Evolutionary conservation across 37 sponge, comb jelly and placozoan genomes (phyloP).

Genomic region (Spongia lamella): DNA sequence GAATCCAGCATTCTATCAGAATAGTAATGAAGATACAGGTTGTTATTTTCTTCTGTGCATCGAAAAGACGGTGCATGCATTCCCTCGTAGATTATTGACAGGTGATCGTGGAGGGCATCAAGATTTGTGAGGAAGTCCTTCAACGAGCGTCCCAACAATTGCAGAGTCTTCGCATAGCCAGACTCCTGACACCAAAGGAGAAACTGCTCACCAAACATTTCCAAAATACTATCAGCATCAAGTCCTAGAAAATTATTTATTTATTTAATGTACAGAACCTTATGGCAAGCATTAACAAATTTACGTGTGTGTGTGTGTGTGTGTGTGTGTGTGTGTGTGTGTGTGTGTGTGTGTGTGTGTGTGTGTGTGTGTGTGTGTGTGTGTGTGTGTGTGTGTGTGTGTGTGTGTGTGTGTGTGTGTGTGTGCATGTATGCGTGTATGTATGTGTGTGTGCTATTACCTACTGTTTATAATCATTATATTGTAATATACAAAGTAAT

Average conservation of each 20-base stretch:
- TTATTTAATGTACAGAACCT: too few relatives aligned
- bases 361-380: too few relatives aligned
- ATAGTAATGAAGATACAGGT: slow-evolving; percentile 79
- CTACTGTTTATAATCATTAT: too few relatives aligned
- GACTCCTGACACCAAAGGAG: slow-evolving; percentile 86
- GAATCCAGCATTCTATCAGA: slow-evolving; percentile 69
- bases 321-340: too few relatives aligned
- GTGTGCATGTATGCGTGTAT: too few relatives aligned
- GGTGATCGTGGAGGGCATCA: slow-evolving; percentile 91
- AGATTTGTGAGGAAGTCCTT: slow-evolving; percentile 87
- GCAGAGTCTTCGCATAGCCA: slow-evolving; percentile 79
- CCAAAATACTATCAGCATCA: slow-evolving; percentile 64
- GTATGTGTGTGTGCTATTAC: too few relatives aligned
- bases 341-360: too few relatives aligned
- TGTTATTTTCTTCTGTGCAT: slow-evolving; percentile 60
- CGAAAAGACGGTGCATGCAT: slow-evolving; percentile 92
- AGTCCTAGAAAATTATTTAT: slow-evolving; percentile 27
- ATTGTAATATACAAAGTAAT: too few relatives aligned
- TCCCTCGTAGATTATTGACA: slow-evolving; percentile 82
- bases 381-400: too few relatives aligned
- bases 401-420: too few relatives aligned
- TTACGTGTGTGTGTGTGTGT: too few relatives aligned
- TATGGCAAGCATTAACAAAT: too few relatives aligned
- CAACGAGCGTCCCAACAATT: slow-evolving; percentile 69
- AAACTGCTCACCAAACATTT: slow-evolving; percentile 92